These are phyloP conservation scores for Drosophila nannoptera DNA, from an alignment of 1,140 invertebrate species.

Conservation along the genomic window DNA sequence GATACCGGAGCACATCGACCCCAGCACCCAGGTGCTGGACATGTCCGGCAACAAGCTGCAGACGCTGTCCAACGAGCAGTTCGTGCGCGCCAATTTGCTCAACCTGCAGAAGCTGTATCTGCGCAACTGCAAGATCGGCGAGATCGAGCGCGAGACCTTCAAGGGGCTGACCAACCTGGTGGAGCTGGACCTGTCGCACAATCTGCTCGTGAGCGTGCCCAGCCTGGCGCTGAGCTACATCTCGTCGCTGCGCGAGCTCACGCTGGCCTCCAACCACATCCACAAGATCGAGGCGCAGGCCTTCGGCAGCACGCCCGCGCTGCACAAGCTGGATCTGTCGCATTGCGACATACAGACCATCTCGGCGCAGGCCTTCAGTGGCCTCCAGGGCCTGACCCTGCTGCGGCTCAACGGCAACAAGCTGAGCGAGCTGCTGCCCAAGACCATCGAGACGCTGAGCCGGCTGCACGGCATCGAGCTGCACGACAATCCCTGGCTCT, in stretches of 20 bases:
- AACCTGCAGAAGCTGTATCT: constrained; percentile 93
- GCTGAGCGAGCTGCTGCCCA: constrained; percentile 85
- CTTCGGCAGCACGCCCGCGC: constrained; percentile 86
- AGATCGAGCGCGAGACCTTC: constrained; percentile 91
- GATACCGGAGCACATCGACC: constrained; percentile 89
- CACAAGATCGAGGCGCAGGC: constrained; percentile 86
- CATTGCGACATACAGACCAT: constrained; percentile 88
- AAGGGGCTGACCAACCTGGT: constrained; percentile 91
- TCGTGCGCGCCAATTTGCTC: constrained; percentile 87
- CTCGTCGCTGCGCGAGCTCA: constrained; percentile 89
- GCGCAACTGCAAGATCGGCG: constrained; percentile 88
- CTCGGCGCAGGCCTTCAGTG: constrained; percentile 86
- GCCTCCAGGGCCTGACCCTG: constrained; percentile 87
- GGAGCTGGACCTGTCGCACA: constrained; percentile 91
- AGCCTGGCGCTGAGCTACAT: constrained; percentile 87
- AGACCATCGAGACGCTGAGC: constrained; percentile 86
- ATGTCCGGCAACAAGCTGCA: constrained; percentile 92
- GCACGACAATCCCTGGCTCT: constrained; percentile 94
- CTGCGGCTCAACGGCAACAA: constrained; percentile 91
- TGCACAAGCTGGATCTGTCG: constrained; percentile 92
- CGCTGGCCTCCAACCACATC: constrained; percentile 89
- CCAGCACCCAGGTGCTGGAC: constrained; percentile 93
- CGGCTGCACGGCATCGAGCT: constrained; percentile 90
- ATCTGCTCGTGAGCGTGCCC: constrained; percentile 88
- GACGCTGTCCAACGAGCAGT: constrained; percentile 88